A percentile compares a stretch with the other conserved stretches of the same genome.
phyloP scores from a whole-genome alignment of 1,140 invertebrate genomes.

The Condylostylus longicornis region DNA sequence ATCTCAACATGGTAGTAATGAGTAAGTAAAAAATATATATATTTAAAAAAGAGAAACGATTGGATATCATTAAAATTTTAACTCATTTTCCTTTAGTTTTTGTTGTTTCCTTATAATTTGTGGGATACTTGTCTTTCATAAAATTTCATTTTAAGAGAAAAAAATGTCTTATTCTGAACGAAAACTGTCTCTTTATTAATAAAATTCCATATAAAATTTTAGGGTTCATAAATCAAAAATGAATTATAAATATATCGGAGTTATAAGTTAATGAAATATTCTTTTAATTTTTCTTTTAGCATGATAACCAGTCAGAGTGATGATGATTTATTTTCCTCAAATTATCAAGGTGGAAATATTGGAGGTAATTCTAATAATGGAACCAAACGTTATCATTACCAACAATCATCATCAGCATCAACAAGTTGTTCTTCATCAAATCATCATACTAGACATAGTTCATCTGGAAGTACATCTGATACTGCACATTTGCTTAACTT shows the following conservation, averaged over 20 bases:
- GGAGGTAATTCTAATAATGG: too few species aligned
- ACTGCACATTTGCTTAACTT: constrained; percentile 50
- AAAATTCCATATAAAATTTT: too few species aligned
- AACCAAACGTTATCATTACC: too few species aligned
- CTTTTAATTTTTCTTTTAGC: constrained; percentile 11
- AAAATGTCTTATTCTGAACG: too few species aligned
- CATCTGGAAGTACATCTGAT: constrained; percentile 26
- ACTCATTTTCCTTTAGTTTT: too few species aligned
- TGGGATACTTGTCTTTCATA: too few species aligned
- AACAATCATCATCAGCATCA: constrained; percentile 20
- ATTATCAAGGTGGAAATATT: constrained; percentile 20
- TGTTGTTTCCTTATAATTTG: too few species aligned
- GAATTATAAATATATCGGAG: too few species aligned
- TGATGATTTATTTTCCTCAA: constrained; percentile 25
- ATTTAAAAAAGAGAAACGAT: not conserved
- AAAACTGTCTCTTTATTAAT: too few species aligned
- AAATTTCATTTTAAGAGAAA: too few species aligned
- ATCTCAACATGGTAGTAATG: constrained; percentile 50
- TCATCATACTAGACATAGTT: constrained; percentile 23
- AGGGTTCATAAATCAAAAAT: too few species aligned
- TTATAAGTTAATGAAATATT: constrained; percentile 3
- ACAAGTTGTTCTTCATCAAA: too few species aligned
- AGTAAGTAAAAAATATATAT: constrained; percentile 43
- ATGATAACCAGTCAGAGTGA: constrained; percentile 27
- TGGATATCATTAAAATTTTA: not conserved